These are phyloP conservation scores for Thripadectes ignobilis DNA, from an alignment of 2,797 vertebrate genomes.

Conservation along the genomic window DNA sequence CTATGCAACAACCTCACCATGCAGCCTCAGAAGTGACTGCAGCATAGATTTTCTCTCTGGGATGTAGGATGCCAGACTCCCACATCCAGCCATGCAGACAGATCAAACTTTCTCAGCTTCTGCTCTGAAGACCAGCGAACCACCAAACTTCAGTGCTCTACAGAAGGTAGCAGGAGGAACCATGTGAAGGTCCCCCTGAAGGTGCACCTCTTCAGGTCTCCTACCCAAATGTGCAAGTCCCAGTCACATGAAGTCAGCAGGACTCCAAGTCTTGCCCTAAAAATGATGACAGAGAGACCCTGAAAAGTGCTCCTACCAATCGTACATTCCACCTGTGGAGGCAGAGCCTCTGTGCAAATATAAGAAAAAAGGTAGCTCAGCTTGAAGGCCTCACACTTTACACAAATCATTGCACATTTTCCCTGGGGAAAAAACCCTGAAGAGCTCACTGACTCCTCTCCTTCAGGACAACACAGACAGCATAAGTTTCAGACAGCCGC, in stretches of 20 bases:
- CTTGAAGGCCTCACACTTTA: neutral
- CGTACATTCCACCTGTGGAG: neutral
- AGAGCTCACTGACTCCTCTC: neutral
- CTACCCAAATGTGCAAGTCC: neutral
- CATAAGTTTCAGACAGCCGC: neutral
- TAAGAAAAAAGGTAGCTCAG: neutral
- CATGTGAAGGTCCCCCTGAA: neutral
- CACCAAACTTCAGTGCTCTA: neutral
- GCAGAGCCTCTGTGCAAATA: neutral
- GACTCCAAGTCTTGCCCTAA: neutral
- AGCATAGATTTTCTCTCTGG: neutral
- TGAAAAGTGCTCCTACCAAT: neutral
- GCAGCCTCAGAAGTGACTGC: neutral
- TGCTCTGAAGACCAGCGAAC: neutral
- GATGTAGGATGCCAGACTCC: neutral
- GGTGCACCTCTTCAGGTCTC: neutral
- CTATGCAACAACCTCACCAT: neutral
- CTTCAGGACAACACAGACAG: neutral
- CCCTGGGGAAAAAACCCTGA: neutral
- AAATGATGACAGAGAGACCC: neutral
- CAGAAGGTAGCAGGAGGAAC: neutral
- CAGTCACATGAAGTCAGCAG: neutral
- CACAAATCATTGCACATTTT: neutral
- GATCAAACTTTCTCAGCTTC: neutral
- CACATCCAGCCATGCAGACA: accelerated